These are phyloP conservation scores for Leptothorax acervorum DNA, from an alignment of 2,888 invertebrate genomes.

Conservation along the genomic window DNA sequence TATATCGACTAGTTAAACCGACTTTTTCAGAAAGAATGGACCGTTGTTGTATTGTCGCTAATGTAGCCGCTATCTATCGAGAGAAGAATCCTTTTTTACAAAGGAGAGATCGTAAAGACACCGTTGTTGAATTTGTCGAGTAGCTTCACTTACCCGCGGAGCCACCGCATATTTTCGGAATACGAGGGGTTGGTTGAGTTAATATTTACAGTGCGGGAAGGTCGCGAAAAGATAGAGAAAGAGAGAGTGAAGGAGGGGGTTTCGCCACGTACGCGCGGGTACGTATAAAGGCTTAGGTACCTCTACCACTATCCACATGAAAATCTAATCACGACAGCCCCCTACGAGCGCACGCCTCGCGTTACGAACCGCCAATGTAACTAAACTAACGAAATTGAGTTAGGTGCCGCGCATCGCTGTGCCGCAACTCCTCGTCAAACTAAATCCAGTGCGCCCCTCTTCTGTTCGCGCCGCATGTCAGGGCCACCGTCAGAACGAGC, in stretches of 20 bases:
- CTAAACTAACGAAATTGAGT: slow-evolving; percentile 86
- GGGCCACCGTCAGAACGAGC: slow-evolving; percentile 54
- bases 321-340: slow-evolving; percentile 85
- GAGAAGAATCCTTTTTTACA: slow-evolving; percentile 34
- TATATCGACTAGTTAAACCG: not conserved
- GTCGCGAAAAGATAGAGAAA: slow-evolving; percentile 46
- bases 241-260: slow-evolving; percentile 40
- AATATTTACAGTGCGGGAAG: slow-evolving; percentile 78
- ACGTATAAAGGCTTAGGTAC: slow-evolving; percentile 78
- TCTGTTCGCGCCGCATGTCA: slow-evolving; percentile 75
- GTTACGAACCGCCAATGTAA: slow-evolving; percentile 84
- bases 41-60: not conserved
- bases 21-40: not conserved
- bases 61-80: not conserved
- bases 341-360: slow-evolving; percentile 80
- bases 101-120: slow-evolving; percentile 37
- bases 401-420: slow-evolving; percentile 77
- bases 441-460: slow-evolving; percentile 78
- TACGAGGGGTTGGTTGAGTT: slow-evolving; percentile 74
- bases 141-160: slow-evolving; percentile 70
- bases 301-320: slow-evolving; percentile 81
- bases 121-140: slow-evolving; percentile 42
- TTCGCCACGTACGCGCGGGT: slow-evolving; percentile 60
- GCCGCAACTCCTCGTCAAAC: slow-evolving; percentile 82
- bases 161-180: slow-evolving; percentile 68